These are phyloP conservation scores for Synergus japonicus DNA, from an alignment of 2,888 invertebrate species.

Conservation along the genomic window DNA sequence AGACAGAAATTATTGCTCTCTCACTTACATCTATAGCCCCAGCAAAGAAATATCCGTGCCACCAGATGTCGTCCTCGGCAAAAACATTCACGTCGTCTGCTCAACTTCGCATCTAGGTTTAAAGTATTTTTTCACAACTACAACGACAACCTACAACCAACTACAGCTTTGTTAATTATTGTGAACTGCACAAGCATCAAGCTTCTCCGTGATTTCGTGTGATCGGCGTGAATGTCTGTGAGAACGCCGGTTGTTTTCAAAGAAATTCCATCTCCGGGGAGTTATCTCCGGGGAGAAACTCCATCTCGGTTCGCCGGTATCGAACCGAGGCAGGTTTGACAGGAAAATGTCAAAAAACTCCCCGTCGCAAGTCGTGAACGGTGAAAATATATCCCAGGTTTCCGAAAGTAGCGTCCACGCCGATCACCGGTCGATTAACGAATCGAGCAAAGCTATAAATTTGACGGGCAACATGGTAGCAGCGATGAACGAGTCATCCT, in stretches of 20 bases:
- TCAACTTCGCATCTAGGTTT: too few relatives aligned
- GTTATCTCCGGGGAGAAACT: not conserved
- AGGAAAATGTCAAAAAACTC: conserved; percentile 73
- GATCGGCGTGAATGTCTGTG: conserved; percentile 3
- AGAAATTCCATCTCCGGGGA: not conserved
- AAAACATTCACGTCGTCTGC: too few relatives aligned
- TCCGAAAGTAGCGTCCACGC: conserved; percentile 36
- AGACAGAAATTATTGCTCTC: too few relatives aligned
- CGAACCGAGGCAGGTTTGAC: conserved; percentile 54
- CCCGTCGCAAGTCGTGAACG: conserved; percentile 69
- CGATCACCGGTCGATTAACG: conserved; percentile 43
- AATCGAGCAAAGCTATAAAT: not conserved
- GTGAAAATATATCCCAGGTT: conserved; percentile 63
- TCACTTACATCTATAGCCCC: too few relatives aligned
- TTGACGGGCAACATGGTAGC: conserved; percentile 71
- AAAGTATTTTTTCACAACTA: not conserved
- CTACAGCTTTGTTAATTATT: not conserved
- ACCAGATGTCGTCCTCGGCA: too few relatives aligned
- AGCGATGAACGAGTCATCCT: conserved; percentile 75
- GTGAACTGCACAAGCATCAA: not conserved
- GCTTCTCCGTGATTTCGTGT: not conserved
- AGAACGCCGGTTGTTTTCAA: conserved; percentile 17
- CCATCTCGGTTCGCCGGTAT: conserved; percentile 21
- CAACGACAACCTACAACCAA: not conserved
- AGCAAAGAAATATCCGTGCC: too few relatives aligned